Evolutionary conservation across 2,797 vertebrate genomes (phyloP), one percentile per base, ranked within the genome.

Genomic region (Enteromius treurensis): DNA sequence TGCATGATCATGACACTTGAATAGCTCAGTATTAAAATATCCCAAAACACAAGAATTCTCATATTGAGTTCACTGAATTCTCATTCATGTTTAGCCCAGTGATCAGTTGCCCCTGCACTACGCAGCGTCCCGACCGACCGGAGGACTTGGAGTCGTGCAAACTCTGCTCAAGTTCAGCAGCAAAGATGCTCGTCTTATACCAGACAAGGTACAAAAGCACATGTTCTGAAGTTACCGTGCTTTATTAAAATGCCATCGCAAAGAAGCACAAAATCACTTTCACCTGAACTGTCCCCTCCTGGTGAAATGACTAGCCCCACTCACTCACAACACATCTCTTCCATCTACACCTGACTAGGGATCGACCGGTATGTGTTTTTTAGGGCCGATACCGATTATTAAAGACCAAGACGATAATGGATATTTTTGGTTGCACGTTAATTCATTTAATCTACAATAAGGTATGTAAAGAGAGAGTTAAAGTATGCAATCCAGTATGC

Each of bases 51-150:
- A 9, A 17, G 7, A 19, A 17, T 29, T 47, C 26, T 51, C 47
- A 9, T 19, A 29, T 34, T 68, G 13, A 47, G 53, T 29, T 37
- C 3, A 11, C 47, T 82, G 9, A 26, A 37, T 51, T 37, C 5
- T 17, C 29, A 14, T 82, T 73, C 32, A 62, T 40, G 5, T 32
- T 15, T 42, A 93, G 92, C 79, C 85, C 15, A 91, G 88, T 45
- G 83, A 86, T 17, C 91, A 91, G 89, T 69, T 93, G 45, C 90
- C 92, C 2, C 85, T 93, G n/a, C 92, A 93, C 80, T 92, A 85
- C n/a, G 90, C 91, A 9, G 91, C 91, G 0, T 84, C 85, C 32
- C 86, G 91, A 9, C 45, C 88, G 15, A 80, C 80, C 2, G 90
- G 89, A 9, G 89, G 91, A 19, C 82, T 85, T 5, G 77, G 29